Base-by-base conservation (phyloP, 1,140 invertebrate genomes). In the Saxidomus purpurata region DNA sequence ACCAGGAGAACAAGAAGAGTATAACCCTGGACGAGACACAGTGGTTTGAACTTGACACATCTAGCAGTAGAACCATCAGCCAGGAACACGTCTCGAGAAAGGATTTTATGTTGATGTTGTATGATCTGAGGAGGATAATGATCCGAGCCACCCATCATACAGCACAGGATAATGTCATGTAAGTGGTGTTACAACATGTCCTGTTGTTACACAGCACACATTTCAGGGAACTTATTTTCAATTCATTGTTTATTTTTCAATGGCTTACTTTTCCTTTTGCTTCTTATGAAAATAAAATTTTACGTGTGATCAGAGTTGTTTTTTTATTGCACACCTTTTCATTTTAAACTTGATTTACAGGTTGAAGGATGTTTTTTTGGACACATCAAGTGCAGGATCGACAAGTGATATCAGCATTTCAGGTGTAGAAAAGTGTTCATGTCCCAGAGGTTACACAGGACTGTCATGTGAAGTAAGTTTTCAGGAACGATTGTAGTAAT, bases 111-210 rank as follows among this genome's bases (percentile, higher is more conserved):
- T 97, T 97, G 36, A 97, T 99, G 0, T 95, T 99, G n/a, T 96
- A 97, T 8, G 97, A 98, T 91, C 93, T 99, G 0, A 97, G 97
- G 88, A 96, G 97, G 40, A 93, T 99, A 22, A 96, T 99, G 92
- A 97, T 99, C 36, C 96, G 98, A 81, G 98, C 98, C 0, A 98
- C 98, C 82, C 99, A 98, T 95, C 98, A 99, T 94, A 98, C 98
- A 0, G 98, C 99, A 94, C 99, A 99, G 96, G 92, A 94, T 63
- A 90, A 90, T 86, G 89, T 94, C 47, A 93, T 84, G 94, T 94
- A 89, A 89, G 93, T 92, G 2, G n/a, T n/a, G n/a, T n/a, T n/a
- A n/a, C n/a, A n/a, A n/a, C n/a, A n/a, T n/a, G n/a, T n/a, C n/a
- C n/a, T n/a, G n/a, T n/a, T n/a, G n/a, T n/a, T n/a, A n/a, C n/a